A percentile compares a stretch with the other conserved stretches of the same genome.
These are phyloP conservation scores for Pseudomyrmex dendroicus DNA, from an alignment of 1,140 invertebrate species.

Conservation along the genomic window DNA sequence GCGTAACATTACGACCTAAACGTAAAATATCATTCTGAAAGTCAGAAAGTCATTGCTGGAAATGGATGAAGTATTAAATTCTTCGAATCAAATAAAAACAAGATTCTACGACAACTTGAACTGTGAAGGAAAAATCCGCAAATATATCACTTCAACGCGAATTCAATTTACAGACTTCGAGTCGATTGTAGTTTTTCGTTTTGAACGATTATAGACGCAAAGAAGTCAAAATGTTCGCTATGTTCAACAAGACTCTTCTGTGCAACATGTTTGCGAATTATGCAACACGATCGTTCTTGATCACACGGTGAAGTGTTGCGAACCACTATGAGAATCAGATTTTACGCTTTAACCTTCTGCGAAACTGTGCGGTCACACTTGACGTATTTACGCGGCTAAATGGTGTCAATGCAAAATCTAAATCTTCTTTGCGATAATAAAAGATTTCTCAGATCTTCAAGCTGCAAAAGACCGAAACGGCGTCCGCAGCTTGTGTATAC, in stretches of 20 bases:
- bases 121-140: no score
- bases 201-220: no score
- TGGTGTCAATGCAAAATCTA: constrained; percentile 3
- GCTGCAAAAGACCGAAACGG: constrained; percentile 8
- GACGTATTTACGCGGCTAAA: background rate
- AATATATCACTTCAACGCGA: no score
- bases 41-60: background rate
- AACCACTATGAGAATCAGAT: constrained; percentile 8
- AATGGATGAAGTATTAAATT: background rate
- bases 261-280: background rate
- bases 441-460: background rate
- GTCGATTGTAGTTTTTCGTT: no score
- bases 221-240: no score
- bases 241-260: no score
- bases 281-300: background rate
- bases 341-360: background rate
- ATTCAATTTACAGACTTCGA: no score
- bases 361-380: background rate
- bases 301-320: background rate
- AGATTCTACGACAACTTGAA: no score
- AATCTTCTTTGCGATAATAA: constrained; percentile 11
- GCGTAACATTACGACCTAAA: background rate
- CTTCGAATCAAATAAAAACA: no score
- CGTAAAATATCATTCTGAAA: background rate
- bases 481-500: background rate